Evolutionary conservation across 2,888 invertebrate species (phyloP), one percentile per base, ranked within the genome.

Genomic region (Megaustenia siamemsis): DNA sequence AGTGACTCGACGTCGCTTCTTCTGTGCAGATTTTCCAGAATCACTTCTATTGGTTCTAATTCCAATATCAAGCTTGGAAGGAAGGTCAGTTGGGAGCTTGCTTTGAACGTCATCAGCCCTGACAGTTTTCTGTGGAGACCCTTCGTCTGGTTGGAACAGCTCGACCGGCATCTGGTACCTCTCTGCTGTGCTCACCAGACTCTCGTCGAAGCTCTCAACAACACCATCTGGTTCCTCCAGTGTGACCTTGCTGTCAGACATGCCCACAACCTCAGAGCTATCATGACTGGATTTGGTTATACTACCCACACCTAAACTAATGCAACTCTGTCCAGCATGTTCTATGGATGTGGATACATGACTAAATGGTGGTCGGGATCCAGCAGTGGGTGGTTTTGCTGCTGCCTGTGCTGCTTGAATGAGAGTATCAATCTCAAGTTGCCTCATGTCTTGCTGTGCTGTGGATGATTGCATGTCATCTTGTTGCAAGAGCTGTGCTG

Each of bases 111-210:
- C 75, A 43, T 76, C 76, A 21, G 24, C 35, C 49, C 40, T 82
- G 40, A 76, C 10, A n/a, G 81, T 15, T 77, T 85, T 85, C 38
- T 85, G 81, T 32, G 81, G 76, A 3, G 85, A 81, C 45, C 81
- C 85, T 6, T 85, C 85, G 69, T 85, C 85, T 15, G 85, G 85
- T 66, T 85, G 85, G 38, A 85, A 85, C 69, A 85, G 38, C 66
- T 85, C 85, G 24, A 49, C 73, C 10, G 85, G 85, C 85, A 85
- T 85, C 21, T 81, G 32, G 56, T 85, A 85, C 43, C 81, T 75
- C 60, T 85, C 85, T 40, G 85, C 85, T 24, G 85, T 76, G 81
- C 85, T 85, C 24, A 85, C 85, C 35, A 69, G 76, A 43, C 76
- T 81, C 28, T 85, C 85, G 56, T 85, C 81, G 38, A 81, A 63